phyloP scores from a whole-genome alignment of 2,113 vertebrate species.

The Hiodon alosoides region DNA sequence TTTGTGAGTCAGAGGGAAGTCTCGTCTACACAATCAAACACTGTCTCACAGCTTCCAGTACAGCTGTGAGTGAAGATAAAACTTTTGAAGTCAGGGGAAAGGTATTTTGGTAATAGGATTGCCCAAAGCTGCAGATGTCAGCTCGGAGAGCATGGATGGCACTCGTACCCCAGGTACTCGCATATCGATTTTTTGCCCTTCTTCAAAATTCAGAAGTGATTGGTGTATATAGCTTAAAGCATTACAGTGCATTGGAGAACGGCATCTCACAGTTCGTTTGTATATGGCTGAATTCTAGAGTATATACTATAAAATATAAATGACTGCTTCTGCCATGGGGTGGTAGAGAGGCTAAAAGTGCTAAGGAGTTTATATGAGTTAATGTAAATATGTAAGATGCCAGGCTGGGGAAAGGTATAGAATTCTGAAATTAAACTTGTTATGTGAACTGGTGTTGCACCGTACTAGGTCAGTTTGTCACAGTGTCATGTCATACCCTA shows the following conservation, averaged over 20 bases:
- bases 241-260: not conserved
- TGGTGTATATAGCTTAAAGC: not conserved
- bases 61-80: slow-evolving; percentile 22
- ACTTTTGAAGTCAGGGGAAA: slow-evolving; percentile 7
- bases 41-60: not conserved
- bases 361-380: not conserved
- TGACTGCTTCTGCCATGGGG: not conserved
- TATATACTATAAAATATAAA: not conserved
- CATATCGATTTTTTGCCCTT: not conserved
- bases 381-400: not conserved
- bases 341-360: not conserved
- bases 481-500: too few relatives aligned
- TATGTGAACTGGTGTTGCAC: too few relatives aligned
- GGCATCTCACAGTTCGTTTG: not conserved
- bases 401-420: not conserved
- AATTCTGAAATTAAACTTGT: too few relatives aligned
- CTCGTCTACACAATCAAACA: slow-evolving; percentile 13
- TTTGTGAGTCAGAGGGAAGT: not conserved
- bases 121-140: slow-evolving; percentile 19
- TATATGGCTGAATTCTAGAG: not conserved
- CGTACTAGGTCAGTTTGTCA: too few relatives aligned
- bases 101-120: slow-evolving; percentile 21
- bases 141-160: not conserved
- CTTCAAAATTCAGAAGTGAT: not conserved
- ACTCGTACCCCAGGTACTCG: not conserved